Evolutionary conservation across 2,888 invertebrate species (phyloP), one percentile per base, ranked within the genome.

Genomic region (Meandrusa payeni): DNA sequence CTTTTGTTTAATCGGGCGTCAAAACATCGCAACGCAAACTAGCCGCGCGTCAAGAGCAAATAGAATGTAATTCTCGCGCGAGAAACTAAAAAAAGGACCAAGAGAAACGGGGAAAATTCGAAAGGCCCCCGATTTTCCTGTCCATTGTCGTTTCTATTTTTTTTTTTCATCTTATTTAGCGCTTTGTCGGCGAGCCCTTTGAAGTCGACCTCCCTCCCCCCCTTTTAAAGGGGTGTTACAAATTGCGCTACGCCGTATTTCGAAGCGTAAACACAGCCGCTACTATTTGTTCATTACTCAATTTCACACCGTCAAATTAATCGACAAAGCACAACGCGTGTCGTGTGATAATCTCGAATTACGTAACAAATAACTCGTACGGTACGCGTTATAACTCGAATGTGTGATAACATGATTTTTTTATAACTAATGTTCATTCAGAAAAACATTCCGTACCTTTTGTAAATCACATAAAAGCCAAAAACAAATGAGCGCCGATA

Each of bases 141-240:
- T 67, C 74, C 80, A 80, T 81, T 86, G 81, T 82, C 82, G 81
- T 78, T 76, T 69, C 62, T 76, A 67, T 77, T 73, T 76, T 73
- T 75, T 75, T n/a, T 81, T 85, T 82, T 83, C 86, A 80, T 85
- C 83, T 86, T 87, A 86, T 87, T 87, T 85, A 81, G 78, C 80
- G 80, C 85, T 86, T 85, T 87, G 86, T 86, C 85, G 86, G 83
- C 76, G 59, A 59, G 76, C 73, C 75, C 83, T 87, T 87, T 86
- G 86, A 86, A 77, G 86, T 85, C 59, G 54, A 47, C 57, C 63
- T 69, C 66, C 67, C 59, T 56, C 55, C 55, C 52, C 55, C 52
- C 54, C 49, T 42, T 24, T 27, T 17, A 36, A 52, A 62, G 69
- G 78, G 76, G 79, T 77, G 79, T 75, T 71, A 74, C 82, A 83